phyloP scores from a whole-genome alignment of 2,888 invertebrate species.

The Agriopis aurantiaria region DNA sequence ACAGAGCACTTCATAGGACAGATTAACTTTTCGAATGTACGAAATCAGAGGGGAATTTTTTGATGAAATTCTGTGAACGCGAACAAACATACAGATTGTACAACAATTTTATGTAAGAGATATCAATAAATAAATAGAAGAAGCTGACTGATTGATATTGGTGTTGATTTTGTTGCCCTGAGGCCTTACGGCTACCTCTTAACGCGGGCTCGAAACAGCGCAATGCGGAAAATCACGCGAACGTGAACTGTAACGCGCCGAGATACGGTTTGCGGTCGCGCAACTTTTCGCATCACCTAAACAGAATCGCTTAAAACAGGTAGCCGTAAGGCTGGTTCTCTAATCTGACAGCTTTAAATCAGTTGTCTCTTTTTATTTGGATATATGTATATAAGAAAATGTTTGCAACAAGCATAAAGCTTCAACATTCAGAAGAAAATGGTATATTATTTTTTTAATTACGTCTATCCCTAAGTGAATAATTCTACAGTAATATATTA shows the following conservation, averaged over 20 bases:
- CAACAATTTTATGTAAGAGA: conserved; percentile 34
- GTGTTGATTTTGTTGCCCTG: neutral
- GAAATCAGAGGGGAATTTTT: neutral
- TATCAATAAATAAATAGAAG: conserved; percentile 33
- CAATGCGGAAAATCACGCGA: too few species aligned
- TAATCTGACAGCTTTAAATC: neutral
- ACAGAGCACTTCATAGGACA: too few species aligned
- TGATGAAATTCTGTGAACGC: conserved; percentile 47
- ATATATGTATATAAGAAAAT: neutral
- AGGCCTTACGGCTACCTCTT: too few species aligned
- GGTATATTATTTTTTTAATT: too few species aligned
- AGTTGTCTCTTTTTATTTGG: neutral
- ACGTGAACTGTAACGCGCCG: too few species aligned
- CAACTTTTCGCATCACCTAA: too few species aligned
- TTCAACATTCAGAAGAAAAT: neutral
- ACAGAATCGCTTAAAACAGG: too few species aligned
- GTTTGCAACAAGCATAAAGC: neutral
- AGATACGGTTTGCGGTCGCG: too few species aligned
- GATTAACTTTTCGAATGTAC: too few species aligned
- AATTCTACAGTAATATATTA: too few species aligned
- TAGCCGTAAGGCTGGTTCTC: neutral
- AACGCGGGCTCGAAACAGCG: too few species aligned
- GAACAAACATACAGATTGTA: conserved; percentile 50
- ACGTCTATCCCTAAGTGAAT: too few species aligned
- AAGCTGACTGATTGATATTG: neutral